Evolutionary conservation across 2,888 invertebrate genomes (phyloP), one percentile per base, ranked within the genome.

Genomic region (Steinernema carpocapsae): DNA sequence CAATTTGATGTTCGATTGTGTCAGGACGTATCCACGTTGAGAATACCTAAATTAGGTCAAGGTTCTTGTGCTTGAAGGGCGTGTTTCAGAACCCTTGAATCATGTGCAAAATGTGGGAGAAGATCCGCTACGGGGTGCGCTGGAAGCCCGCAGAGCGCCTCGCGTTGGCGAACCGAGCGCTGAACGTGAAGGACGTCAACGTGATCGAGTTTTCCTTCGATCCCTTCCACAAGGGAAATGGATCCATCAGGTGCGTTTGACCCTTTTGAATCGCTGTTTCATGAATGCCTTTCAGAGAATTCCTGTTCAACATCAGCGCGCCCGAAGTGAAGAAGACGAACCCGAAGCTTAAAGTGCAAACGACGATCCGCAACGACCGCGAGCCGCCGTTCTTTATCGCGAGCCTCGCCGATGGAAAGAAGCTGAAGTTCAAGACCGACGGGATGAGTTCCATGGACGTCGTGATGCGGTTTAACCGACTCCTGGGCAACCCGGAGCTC

Each of bases 31-130:
- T 17, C 19, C n/a, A 48, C 48, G 48, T 48, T 17, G 6, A 48
- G 19, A 19, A 19, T 48, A 48, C 48, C 48, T 48, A 7, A 7
- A 14, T 2, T 7, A n/a, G 3, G 19, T 4, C 3, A 7, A 19
- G 3, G 3, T 14, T 19, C 24, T 70, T 19, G 22, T 29, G 19
- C 70, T n/a, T 76, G 46, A 32, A 48, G 0, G 10, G 7, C 29
- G 24, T 22, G 3, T 77, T 24, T 37, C 29, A 46, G 22, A 19
- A 26, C 7, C 7, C 52, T 73, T 48, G 45, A 73, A 37, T 19
- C 70, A 85, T 86, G 86, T 85, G 86, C 73, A 79, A 82, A 74
- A 80, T 86, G 78, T 86, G 86, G 86, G 73, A 78, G 74, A 78
- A 78, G 71, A 86, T 86, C 37, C 82, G 84, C 7, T 81, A 82